Base-by-base conservation (phyloP, 2,888 invertebrate species). In the Ecliptopera silaceata region DNA sequence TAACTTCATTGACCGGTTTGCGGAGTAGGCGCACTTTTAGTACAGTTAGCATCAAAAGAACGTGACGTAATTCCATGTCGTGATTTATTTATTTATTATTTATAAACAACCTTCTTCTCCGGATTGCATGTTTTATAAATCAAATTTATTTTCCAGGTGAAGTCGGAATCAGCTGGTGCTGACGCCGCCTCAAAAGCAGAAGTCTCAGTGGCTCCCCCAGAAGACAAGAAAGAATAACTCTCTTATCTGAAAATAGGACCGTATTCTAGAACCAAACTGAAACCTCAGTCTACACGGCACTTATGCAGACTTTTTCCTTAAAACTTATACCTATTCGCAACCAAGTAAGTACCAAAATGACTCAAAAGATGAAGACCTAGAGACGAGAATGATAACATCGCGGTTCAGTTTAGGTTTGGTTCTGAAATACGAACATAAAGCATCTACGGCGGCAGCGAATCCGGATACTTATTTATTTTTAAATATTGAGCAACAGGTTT, bases 201-300 rank as follows among this genome's bases (percentile, higher is more conserved):
- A 2, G 41, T 26, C 6, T 18, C 50, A 13, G 51, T 31, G 10
- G 13, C 38, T 0, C 17, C 47, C 6, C 31, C 44, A 1, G 57
- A 44, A 18, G 44, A 52, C 1, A 57, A 52, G 47, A 52, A 57
- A 39, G 52, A 52, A 17, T 54, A 47, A 47, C 5, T 5, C 11
- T 17, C 13, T 5, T 12, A 13, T 41, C 11, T 39, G 13, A 38
- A 13, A 29, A 8, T 15, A 6, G 1, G 26, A 11, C 12, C 29
- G n/a, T 44, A 47, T 48, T 48, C 38, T 15, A 41, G 31, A 48
- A 48, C 46, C 20, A 46, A 46, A 32, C 13, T 6, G 11, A 43
- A 26, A 6, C 3, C 12, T 26, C 34, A 34, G 13, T 13, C 34
- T n/a, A n/a, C n/a, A n/a, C n/a, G n/a, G n/a, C n/a, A n/a, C n/a